These are phyloP conservation scores for Thelaira solivaga DNA, from an alignment of 2,888 invertebrate species.

Conservation along the genomic window DNA sequence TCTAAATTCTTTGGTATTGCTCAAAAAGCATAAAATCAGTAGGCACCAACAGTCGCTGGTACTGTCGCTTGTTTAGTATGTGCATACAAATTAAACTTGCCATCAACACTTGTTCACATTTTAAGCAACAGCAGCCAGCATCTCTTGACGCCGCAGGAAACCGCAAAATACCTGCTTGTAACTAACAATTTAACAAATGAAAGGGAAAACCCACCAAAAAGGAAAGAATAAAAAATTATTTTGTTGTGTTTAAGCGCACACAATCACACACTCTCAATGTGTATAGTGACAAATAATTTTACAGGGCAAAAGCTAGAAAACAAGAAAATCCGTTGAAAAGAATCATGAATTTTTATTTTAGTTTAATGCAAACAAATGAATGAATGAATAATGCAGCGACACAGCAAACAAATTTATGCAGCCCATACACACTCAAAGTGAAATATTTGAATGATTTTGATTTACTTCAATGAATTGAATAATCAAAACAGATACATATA, in stretches of 20 bases:
- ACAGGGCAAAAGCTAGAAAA: constrained; percentile 11
- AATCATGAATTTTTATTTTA: neutral
- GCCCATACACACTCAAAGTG: too few relatives aligned
- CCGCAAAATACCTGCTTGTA: constrained; percentile 60
- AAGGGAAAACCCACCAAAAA: constrained; percentile 30
- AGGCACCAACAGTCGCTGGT: too few relatives aligned
- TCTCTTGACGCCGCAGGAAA: constrained; percentile 39
- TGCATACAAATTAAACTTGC: constrained; percentile 25
- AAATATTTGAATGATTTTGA: too few relatives aligned
- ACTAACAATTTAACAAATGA: constrained; percentile 58
- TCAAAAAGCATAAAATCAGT: too few relatives aligned
- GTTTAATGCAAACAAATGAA: constrained; percentile 15
- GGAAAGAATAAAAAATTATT: constrained; percentile 2
- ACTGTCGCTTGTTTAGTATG: neutral
- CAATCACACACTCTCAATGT: neutral
- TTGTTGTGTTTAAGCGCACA: neutral
- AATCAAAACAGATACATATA: too few relatives aligned
- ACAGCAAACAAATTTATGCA: constrained; percentile 37
- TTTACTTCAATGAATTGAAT: too few relatives aligned
- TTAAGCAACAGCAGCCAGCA: constrained; percentile 1
- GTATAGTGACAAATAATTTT: constrained; percentile 4
- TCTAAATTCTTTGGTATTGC: too few relatives aligned
- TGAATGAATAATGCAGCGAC: constrained; percentile 7
- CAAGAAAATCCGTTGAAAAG: constrained; percentile 12
- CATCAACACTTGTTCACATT: constrained; percentile 44